phyloP scores from a whole-genome alignment of 2,797 vertebrate genomes.

The Lagodon rhomboides region DNA sequence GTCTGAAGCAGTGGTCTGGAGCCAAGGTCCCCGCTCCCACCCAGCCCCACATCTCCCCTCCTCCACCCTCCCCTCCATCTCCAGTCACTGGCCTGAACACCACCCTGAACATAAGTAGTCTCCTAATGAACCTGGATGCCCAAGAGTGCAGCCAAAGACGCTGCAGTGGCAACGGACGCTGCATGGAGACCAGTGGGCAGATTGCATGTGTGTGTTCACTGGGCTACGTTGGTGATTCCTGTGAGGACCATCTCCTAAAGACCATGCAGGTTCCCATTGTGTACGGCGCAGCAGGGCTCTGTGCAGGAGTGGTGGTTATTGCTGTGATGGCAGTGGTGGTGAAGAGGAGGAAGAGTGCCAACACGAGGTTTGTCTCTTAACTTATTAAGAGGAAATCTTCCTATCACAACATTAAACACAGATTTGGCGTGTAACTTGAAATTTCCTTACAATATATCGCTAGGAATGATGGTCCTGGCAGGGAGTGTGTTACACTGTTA shows the following conservation, averaged over 20 bases:
- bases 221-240: conserved; percentile 86
- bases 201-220: conserved; percentile 81
- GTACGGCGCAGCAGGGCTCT: conserved; percentile 71
- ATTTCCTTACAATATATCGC: not conserved
- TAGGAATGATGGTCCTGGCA: no score
- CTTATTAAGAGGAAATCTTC: not conserved
- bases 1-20: conserved; percentile 25
- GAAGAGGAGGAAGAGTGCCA: conserved; percentile 70
- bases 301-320: conserved; percentile 70
- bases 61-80: not conserved
- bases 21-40: not conserved
- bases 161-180: conserved; percentile 87
- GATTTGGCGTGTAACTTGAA: not conserved
- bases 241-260: conserved; percentile 76
- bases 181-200: conserved; percentile 69
- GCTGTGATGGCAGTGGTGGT: conserved; percentile 78
- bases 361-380: conserved; percentile 60
- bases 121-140: conserved; percentile 56
- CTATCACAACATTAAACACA: not conserved
- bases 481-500: no score
- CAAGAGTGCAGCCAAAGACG: conserved; percentile 65
- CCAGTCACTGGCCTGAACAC: not conserved
- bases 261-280: conserved; percentile 72
- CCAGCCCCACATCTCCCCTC: conserved; percentile 1
- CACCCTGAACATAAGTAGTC: conserved; percentile 26